phyloP scores from a whole-genome alignment of 2,888 invertebrate genomes.

The Scaptomyza reducta region DNA sequence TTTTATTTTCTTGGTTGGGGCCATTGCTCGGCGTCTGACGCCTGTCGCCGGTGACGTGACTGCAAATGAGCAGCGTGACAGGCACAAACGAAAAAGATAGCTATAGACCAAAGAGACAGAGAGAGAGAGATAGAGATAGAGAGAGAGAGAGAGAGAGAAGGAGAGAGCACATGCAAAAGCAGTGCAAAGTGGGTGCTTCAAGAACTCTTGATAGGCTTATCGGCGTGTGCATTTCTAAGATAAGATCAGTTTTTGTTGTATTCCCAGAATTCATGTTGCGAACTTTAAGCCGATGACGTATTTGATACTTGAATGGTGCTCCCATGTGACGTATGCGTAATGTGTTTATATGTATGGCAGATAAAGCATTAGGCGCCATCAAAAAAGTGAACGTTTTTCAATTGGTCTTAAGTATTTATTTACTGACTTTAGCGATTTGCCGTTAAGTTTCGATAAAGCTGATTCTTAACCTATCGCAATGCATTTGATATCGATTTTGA shows the following conservation, averaged over 20 bases:
- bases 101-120: too few species aligned
- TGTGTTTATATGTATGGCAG: background rate
- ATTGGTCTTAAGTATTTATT: background rate
- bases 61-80: constrained; percentile 68
- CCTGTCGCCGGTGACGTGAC: constrained; percentile 64
- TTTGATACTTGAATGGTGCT: background rate
- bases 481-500: background rate
- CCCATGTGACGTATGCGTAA: constrained; percentile 47
- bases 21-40: constrained; percentile 71
- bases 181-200: constrained; percentile 29
- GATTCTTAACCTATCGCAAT: constrained; percentile 7
- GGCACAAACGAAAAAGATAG: constrained; percentile 11
- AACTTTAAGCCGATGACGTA: constrained; percentile 70
- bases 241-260: constrained; percentile 29
- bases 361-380: background rate
- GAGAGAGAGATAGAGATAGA: too few species aligned
- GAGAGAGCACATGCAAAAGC: constrained; percentile 5
- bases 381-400: background rate
- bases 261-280: constrained; percentile 40
- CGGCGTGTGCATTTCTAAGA: constrained; percentile 49
- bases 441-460: background rate
- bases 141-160: too few species aligned
- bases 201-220: constrained; percentile 52
- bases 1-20: constrained; percentile 54
- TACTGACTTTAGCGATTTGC: background rate